Evolutionary conservation across 2,888 invertebrate species (phyloP), one percentile per base, ranked within the genome.

Genomic region (Morpho helenor): DNA sequence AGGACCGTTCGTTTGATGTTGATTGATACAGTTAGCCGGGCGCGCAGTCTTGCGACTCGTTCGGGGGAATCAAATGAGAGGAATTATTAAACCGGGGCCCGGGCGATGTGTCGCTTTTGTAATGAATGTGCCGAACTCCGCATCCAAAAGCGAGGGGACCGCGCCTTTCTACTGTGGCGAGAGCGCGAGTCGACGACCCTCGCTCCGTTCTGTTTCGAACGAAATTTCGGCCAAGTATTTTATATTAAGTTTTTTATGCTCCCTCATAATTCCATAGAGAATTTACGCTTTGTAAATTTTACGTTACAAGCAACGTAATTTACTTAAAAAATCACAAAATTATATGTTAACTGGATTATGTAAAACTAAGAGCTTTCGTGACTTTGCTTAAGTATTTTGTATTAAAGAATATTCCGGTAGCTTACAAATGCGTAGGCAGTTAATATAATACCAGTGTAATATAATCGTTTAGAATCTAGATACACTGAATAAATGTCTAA

Each of bases 1-100:
- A 73, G n/a, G 71, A 76, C 73, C 80, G 82, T 78, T 78, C 82
- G 87, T 89, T 88, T 89, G 88, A 90, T 89, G 87, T 90, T 90
- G 90, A 90, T 90, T 90, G 90, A 90, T 90, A 88, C 88, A 85
- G 89, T 88, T 86, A 88, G 87, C 78, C 80, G 77, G 77, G 81
- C 78, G 77, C 80, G 87, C 88, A 88, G 89, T 87, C 83, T 86
- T 77, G 82, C 75, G 67, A 68, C 61, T 70, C 69, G 64, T 59
- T 76, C 77, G 80, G 79, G 80, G 87, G 88, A 84, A 74, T 80
- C 84, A 81, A 87, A 85, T 84, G 87, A 88, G 86, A 82, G 81
- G 84, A 88, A 89, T 90, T 89, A 89, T 88, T 87, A 84, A 88
- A 80, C 80, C 74, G 82, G 79, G 80, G 77, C 80, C 77, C 79